phyloP scores from a whole-genome alignment of 2,888 invertebrate species.

The Agrilus biguttatus region DNA sequence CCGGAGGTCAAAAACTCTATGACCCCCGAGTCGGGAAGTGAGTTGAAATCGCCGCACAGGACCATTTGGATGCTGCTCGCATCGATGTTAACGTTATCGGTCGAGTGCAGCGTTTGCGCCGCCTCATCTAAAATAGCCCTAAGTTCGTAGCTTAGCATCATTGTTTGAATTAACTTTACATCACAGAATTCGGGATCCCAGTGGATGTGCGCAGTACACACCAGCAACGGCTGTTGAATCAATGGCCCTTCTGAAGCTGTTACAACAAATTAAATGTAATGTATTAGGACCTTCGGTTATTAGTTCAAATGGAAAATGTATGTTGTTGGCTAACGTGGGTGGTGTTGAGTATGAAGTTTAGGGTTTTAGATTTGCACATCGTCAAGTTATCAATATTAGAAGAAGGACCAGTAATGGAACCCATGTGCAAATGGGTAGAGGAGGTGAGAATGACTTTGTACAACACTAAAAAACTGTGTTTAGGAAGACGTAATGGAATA shows the following conservation, averaged over 20 bases:
- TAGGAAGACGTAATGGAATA: too few species aligned
- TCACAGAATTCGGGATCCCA: conserved; percentile 99
- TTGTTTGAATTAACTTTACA: conserved; percentile 97
- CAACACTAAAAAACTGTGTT: too few species aligned
- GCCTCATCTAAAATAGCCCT: conserved; percentile 78
- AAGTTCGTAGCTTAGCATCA: conserved; percentile 95
- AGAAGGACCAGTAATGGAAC: too few species aligned
- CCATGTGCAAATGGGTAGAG: too few species aligned
- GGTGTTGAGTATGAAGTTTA: too few species aligned
- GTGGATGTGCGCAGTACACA: conserved; percentile 98
- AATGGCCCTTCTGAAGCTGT: conserved; percentile 58
- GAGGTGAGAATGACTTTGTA: too few species aligned
- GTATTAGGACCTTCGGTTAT: too few species aligned
- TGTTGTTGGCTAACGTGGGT: too few species aligned
- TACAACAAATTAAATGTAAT: conserved; percentile 8
- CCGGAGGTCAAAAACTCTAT: conserved; percentile 90
- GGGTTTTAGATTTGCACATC: too few species aligned
- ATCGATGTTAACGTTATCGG: conserved; percentile 52
- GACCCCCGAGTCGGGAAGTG: conserved; percentile 94
- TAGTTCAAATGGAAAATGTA: too few species aligned
- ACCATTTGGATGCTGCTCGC: conserved; percentile 76
- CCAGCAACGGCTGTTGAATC: conserved; percentile 74
- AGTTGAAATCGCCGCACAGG: conserved; percentile 97
- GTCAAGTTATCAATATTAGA: too few species aligned
- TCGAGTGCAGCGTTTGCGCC: conserved; percentile 57